A percentile compares a stretch with the other conserved stretches of the same genome.
Conservation (phyloP, 2,888 invertebrate species). For the Branchellion lobata region DNA sequence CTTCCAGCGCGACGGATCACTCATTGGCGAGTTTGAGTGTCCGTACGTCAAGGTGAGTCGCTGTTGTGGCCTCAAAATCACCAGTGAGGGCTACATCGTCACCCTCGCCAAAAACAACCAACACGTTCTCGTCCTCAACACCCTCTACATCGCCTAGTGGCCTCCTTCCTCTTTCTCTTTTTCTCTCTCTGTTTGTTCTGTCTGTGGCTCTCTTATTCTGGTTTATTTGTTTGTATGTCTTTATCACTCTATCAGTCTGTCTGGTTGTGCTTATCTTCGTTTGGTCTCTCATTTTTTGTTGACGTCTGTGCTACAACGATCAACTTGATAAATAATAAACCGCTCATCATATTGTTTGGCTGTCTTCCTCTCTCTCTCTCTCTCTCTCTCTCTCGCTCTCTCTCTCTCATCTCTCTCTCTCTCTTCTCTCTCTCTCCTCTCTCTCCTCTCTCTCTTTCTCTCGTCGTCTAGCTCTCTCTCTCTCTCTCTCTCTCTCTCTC, state of each 20-base stretch:
- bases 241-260: not conserved
- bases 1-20: conserved; percentile 79
- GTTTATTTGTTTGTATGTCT: not conserved
- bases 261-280: not conserved
- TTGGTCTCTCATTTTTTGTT: not conserved
- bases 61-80: conserved; percentile 95
- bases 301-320: too few relatives aligned
- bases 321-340: too few relatives aligned
- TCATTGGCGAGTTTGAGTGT: conserved; percentile 81
- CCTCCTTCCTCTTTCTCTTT: too few relatives aligned
- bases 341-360: not conserved
- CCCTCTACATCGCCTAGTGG: conserved; percentile 58
- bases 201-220: not conserved
- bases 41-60: conserved; percentile 96
- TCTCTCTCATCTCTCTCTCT: too few relatives aligned
- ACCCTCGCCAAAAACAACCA: conserved; percentile 96
- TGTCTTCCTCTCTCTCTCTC: not conserved
- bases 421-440: not conserved
- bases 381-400: too few relatives aligned
- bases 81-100: conserved; percentile 86
- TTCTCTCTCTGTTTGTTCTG: too few relatives aligned
- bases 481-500: not conserved
- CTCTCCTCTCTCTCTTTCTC: not conserved
- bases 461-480: not conserved
- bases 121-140: conserved; percentile 84